phyloP scores from a whole-genome alignment of 2,113 vertebrate species.

The Euleptes europaea region DNA sequence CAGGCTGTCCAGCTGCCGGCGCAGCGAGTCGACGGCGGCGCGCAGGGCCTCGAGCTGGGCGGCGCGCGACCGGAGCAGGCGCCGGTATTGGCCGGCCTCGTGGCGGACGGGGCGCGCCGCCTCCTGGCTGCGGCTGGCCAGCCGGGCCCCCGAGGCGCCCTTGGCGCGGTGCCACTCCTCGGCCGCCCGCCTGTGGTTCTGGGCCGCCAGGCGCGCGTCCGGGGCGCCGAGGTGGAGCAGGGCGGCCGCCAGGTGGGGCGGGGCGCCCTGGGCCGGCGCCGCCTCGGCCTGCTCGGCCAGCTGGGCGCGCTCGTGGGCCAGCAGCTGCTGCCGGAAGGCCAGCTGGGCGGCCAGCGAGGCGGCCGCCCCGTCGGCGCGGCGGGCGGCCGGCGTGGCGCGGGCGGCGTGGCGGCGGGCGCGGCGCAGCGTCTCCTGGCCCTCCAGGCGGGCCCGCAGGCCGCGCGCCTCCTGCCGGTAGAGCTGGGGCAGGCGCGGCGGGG shows the following conservation, averaged over 20 bases:
- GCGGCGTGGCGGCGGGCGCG: constrained; percentile 70
- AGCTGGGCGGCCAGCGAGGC: constrained; percentile 78
- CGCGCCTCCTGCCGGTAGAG: constrained; percentile 73
- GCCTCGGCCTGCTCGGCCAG: constrained; percentile 75
- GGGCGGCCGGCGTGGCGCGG: constrained; percentile 67
- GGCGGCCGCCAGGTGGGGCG: constrained; percentile 74
- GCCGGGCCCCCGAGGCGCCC: constrained; percentile 76
- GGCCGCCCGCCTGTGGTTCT: constrained; percentile 80
- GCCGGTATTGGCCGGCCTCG: constrained; percentile 84
- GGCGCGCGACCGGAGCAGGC: constrained; percentile 79
- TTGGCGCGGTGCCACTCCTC: constrained; percentile 83
- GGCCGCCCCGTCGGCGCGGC: constrained; percentile 75
- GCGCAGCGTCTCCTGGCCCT: constrained; percentile 72
- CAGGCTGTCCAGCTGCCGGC: constrained; percentile 79
- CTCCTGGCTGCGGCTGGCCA: constrained; percentile 78
- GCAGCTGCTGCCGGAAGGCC: constrained; percentile 80
- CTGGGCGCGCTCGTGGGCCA: constrained; percentile 74
- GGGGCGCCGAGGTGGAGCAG: constrained; percentile 80
- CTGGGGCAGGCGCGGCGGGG: constrained; percentile 67
- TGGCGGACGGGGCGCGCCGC: constrained; percentile 80
- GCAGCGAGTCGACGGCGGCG: constrained; percentile 79
- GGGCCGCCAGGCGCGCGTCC: constrained; percentile 79
- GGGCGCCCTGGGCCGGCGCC: too few species aligned
- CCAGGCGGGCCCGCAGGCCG: constrained; percentile 55
- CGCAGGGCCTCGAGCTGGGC: constrained; percentile 81